Base-by-base conservation (phyloP, 1,140 invertebrate genomes). In the Ctenoplectra terminalis region DNA sequence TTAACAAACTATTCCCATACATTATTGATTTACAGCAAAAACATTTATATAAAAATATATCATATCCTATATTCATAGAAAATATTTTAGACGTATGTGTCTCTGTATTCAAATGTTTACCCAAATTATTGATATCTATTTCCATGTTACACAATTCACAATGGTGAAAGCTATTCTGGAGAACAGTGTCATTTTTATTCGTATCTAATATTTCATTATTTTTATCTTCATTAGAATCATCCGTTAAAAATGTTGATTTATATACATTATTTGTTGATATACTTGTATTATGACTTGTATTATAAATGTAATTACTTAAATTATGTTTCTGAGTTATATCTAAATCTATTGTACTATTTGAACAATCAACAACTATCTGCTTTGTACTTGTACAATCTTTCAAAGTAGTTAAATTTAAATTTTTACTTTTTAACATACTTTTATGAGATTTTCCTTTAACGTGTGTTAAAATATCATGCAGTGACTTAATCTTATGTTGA, bases 1-100 rank as follows among this genome's bases (percentile, higher is more conserved):
- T 34, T 3, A 77, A 58, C n/a, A 23, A 43, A 58, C 9, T 46
- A 17, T n/a, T 46, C 34, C 40, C 74, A 23, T 67, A 37, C 26
- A 67, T 64, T 40, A 64, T 56, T 15, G 34, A 64, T 34, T 77
- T 58, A 46, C 74, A 67, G 7, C 54, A 60, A 13, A 67, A 23
- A 67, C 46, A 77, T 58, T 67, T 67, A n/a, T n/a, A 67, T n/a
- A 67, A 67, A 46, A 64, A 13, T 17, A 31, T 48, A 73, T 48
- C 11, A 34, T n/a, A 20, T n/a, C 20, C 8, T 20, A 9, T 48
- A 34, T 6, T 26, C n/a, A 26, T 73, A 34, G 17, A n/a, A 61
- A 13, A 31, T 31, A 60, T 5, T 34, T n/a, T 48, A 61, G 8
- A 6, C 17, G 15, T 73, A 73, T 73, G 56, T 29, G 23, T 71